Conservation (phyloP, 2,888 invertebrate genomes). For the Sphaerophoria rueppellii region DNA sequence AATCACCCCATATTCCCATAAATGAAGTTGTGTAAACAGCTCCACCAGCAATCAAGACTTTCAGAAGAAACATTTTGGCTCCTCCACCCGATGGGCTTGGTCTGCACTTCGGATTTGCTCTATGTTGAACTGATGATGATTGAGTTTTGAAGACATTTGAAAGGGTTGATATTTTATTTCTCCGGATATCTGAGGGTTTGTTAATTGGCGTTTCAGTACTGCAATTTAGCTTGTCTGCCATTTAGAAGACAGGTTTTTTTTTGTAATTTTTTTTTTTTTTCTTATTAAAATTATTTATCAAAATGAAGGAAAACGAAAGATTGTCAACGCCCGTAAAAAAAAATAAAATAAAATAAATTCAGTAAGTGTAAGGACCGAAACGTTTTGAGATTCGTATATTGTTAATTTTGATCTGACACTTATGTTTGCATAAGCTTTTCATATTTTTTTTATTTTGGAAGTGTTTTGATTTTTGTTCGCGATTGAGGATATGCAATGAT, state of each 20-base stretch:
- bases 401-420: too few species aligned
- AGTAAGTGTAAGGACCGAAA: too few species aligned
- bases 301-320: neutral
- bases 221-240: constrained; percentile 59
- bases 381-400: too few species aligned
- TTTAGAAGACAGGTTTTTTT: neutral
- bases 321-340: neutral
- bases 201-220: constrained; percentile 11
- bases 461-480: too few species aligned
- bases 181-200: neutral
- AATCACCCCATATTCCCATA: constrained; percentile 54
- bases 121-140: constrained; percentile 35
- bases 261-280: neutral
- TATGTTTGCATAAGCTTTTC: too few species aligned
- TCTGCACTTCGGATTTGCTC: constrained; percentile 10
- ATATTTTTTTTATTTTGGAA: too few species aligned
- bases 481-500: too few species aligned
- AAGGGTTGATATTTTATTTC: constrained; percentile 14
- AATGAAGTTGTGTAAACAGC: constrained; percentile 39
- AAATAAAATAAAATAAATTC: neutral
- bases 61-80: constrained; percentile 32
- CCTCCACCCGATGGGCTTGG: constrained; percentile 17
- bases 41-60: constrained; percentile 41
- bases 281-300: neutral
- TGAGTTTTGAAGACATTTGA: constrained; percentile 44